Conservation (phyloP, 2,888 invertebrate genomes). For the Yponomeuta cagnagella region DNA sequence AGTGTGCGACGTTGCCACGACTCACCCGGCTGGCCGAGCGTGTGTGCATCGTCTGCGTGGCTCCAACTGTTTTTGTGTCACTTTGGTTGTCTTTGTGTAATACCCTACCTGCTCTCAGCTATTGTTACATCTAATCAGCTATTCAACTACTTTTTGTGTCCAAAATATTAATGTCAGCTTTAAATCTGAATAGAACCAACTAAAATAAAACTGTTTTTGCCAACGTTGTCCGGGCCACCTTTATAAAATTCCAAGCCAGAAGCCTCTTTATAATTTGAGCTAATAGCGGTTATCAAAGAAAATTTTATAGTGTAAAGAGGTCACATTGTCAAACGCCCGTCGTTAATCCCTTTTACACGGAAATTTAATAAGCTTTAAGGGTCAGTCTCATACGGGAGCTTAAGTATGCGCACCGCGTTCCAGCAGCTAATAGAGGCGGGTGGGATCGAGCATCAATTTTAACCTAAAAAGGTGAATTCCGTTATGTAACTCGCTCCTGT, state of each 20-base stretch:
- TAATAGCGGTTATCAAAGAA: not conserved
- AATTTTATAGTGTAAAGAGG: slow-evolving; percentile 1
- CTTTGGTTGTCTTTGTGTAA: slow-evolving; percentile 26
- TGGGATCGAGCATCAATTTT: slow-evolving; percentile 33
- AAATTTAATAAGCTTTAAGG: slow-evolving; percentile 16
- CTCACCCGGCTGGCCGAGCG: slow-evolving; percentile 15
- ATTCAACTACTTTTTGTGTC: slow-evolving; percentile 2
- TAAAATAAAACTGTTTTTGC: not conserved
- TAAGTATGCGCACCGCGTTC: slow-evolving; percentile 28
- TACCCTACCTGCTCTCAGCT: slow-evolving; percentile 27
- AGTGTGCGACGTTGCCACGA: slow-evolving; percentile 40
- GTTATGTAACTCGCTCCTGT: slow-evolving; percentile 42
- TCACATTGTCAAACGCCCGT: slow-evolving; percentile 3
- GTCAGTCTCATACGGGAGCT: slow-evolving; percentile 9
- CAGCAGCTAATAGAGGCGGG: slow-evolving; percentile 29
- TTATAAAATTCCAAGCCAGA: not conserved
- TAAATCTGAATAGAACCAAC: not conserved
- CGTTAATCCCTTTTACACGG: slow-evolving; percentile 2
- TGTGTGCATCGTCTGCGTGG: slow-evolving; percentile 21
- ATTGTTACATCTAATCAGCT: slow-evolving; percentile 19
- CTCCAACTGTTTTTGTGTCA: slow-evolving; percentile 26
- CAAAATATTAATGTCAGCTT: slow-evolving; percentile 5
- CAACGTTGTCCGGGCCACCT: not conserved
- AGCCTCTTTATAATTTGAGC: not conserved
- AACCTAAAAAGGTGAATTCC: slow-evolving; percentile 37